Percentiles rank a stretch among this genome's conserved stretches.
Evolutionary conservation across 2,888 invertebrate genomes (phyloP).

Genomic region (Hydropsyche betteni): DNA sequence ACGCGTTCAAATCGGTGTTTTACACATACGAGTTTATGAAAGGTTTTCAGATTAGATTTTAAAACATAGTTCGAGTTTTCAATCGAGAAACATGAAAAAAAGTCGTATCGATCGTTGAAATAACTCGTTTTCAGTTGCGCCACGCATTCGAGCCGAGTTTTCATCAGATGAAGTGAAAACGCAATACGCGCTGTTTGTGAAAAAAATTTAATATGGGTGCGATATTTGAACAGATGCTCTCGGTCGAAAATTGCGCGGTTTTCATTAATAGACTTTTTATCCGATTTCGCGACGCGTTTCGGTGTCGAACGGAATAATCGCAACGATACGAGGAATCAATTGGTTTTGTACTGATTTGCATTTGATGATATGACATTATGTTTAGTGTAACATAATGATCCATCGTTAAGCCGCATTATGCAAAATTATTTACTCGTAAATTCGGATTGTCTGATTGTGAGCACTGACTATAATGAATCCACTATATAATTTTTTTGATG

Average conservation of each 20-base stretch:
- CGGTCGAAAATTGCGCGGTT: constrained; percentile 10
- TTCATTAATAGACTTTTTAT: background rate
- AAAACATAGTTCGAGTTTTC: too few species aligned
- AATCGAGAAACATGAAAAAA: constrained; percentile 1
- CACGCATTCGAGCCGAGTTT: background rate
- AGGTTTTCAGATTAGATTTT: too few species aligned
- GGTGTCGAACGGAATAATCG: background rate
- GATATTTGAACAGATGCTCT: constrained; percentile 27
- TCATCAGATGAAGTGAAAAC: constrained; percentile 10
- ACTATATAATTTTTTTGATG: too few species aligned
- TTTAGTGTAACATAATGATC: background rate
- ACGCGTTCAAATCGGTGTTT: too few species aligned
- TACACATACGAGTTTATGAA: too few species aligned
- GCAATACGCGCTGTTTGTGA: background rate
- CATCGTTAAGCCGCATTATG: background rate
- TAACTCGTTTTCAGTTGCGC: too few species aligned
- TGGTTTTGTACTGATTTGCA: constrained; percentile 1
- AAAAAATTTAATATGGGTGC: background rate
- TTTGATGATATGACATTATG: constrained; percentile 23
- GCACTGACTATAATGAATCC: too few species aligned
- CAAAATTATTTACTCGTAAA: too few species aligned
- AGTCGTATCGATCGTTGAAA: background rate
- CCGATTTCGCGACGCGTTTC: background rate
- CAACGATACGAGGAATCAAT: background rate
- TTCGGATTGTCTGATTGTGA: too few species aligned